Conservation (phyloP, 30 jellyfish, hydroid and myxozoan genomes). For the Aurelia aurita region DNA sequence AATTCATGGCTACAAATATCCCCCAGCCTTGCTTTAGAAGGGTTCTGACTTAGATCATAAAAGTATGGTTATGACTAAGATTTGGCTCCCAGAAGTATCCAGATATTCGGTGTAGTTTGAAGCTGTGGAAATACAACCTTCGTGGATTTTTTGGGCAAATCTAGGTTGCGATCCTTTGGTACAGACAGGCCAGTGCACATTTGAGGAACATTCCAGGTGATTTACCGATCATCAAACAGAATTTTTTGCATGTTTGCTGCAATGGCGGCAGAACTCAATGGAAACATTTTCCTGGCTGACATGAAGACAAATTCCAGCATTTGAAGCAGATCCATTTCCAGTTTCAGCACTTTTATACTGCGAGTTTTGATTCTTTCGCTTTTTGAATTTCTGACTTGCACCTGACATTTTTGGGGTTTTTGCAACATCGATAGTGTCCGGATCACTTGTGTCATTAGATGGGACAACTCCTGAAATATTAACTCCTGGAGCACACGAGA, state of each 20-base stretch:
- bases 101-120: not conserved
- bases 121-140: conserved; percentile 54
- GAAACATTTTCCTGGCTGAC: conserved; percentile 75
- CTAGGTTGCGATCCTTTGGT: no score
- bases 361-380: no score
- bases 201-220: not conserved
- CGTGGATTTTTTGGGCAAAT: not conserved
- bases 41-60: no score
- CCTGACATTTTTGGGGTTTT: not conserved
- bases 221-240: not conserved
- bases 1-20: not conserved
- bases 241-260: conserved; percentile 57
- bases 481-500: conserved; percentile 74
- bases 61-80: no score
- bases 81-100: no score
- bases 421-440: not conserved
- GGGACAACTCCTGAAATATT: conserved; percentile 45
- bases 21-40: not conserved
- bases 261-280: conserved; percentile 73
- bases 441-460: not conserved
- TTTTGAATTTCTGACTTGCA: no score
- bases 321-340: not conserved
- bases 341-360: not conserved
- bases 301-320: conserved; percentile 86
- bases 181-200: no score